A percentile compares a stretch with the other conserved stretches of the same genome.
Evolutionary conservation across 2,113 vertebrate species (phyloP).

Genomic region (Athene cunicularia): DNA sequence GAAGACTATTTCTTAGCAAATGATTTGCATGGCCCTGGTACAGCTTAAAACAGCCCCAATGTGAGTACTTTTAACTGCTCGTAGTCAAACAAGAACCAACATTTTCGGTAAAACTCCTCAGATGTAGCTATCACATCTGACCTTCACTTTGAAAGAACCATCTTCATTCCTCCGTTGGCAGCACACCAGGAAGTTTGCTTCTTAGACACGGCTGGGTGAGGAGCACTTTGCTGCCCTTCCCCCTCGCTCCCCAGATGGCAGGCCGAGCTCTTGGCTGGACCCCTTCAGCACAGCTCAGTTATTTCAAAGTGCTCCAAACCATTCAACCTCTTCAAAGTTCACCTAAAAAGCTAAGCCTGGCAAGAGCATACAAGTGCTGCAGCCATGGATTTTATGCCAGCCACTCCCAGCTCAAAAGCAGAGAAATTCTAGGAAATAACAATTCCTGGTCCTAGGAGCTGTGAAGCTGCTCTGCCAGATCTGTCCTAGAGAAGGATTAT

Average conservation of each 20-base stretch:
- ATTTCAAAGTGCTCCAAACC: background rate
- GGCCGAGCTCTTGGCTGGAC: background rate
- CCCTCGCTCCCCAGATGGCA: background rate
- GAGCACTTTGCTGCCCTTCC: background rate
- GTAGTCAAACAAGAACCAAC: background rate
- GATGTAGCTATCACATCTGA: background rate
- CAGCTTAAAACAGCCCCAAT: background rate
- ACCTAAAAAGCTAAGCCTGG: background rate
- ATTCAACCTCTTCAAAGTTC: background rate
- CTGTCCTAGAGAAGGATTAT: background rate
- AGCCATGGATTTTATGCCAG: background rate
- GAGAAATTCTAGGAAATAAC: conserved; percentile 6
- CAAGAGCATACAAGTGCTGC: background rate
- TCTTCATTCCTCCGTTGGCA: background rate
- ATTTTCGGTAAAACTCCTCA: background rate
- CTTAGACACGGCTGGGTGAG: background rate
- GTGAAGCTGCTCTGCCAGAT: background rate
- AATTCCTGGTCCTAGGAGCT: background rate
- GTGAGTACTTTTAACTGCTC: background rate
- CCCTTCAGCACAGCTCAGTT: background rate
- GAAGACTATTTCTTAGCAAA: background rate
- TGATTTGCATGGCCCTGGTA: background rate
- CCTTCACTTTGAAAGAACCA: background rate
- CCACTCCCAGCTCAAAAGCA: background rate
- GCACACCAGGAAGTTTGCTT: background rate